phyloP scores from a whole-genome alignment of 2,888 invertebrate species.

The Rhodophaea formosa region DNA sequence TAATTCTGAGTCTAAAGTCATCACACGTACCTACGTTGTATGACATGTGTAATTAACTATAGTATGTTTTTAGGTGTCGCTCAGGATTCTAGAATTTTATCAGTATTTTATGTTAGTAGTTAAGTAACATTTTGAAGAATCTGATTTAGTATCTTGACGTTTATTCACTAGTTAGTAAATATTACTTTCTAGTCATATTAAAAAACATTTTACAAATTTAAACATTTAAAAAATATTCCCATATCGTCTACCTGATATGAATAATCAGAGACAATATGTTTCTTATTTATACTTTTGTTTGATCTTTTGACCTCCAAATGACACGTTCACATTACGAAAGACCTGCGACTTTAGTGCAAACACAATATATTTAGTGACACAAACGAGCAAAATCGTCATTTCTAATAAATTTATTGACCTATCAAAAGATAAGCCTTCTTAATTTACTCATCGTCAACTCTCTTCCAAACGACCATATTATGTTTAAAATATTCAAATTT shows the following conservation, averaged over 20 bases:
- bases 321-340: background rate
- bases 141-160: background rate
- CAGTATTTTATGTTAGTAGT: no score
- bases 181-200: no score
- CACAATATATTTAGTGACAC: background rate
- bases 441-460: background rate
- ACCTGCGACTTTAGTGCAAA: background rate
- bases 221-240: no score
- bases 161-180: background rate
- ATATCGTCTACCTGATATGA: no score
- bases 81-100: background rate
- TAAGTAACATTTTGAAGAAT: no score
- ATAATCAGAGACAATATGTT: no score
- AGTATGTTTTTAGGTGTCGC: background rate
- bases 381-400: background rate
- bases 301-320: background rate
- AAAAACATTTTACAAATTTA: no score
- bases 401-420: background rate
- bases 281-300: background rate
- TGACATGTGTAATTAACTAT: background rate
- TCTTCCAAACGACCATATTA: background rate
- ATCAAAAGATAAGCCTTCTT: slow-evolving; percentile 1
- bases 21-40: no score
- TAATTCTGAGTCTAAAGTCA: no score
- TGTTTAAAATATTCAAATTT: slow-evolving; percentile 11